phyloP scores from a whole-genome alignment of 2,113 vertebrate genomes.

The Ictalurus punctatus region DNA sequence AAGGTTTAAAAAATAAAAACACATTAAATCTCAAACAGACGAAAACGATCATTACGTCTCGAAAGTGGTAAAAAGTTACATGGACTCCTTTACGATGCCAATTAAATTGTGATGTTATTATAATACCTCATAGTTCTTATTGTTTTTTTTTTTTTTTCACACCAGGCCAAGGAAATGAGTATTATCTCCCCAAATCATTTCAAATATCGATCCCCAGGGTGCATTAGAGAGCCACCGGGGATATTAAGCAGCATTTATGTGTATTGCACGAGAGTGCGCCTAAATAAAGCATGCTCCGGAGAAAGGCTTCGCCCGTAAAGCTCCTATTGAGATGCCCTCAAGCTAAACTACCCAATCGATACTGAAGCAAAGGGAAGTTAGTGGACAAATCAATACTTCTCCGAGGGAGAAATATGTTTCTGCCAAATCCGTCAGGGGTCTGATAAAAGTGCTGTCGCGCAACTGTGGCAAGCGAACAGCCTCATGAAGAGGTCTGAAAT shows the following conservation, averaged over 20 bases:
- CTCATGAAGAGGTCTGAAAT: background rate
- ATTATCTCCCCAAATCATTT: conserved; percentile 22
- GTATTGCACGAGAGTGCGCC: background rate
- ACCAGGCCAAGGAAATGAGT: background rate
- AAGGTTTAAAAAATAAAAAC: background rate
- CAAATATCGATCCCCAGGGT: conserved; percentile 4
- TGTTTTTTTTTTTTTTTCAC: background rate
- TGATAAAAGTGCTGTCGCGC: conserved; percentile 11
- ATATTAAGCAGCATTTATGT: conserved; percentile 23
- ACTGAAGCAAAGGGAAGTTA: conserved; percentile 40
- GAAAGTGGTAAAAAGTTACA: background rate
- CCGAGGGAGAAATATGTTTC: conserved; percentile 42
- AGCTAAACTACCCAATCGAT: conserved; percentile 43
- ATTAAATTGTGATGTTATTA: conserved; percentile 1
- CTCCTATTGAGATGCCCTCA: conserved; percentile 38
- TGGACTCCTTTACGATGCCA: background rate
- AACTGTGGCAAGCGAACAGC: background rate
- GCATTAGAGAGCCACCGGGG: conserved; percentile 17
- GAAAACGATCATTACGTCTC: background rate
- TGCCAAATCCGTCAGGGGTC: conserved; percentile 39
- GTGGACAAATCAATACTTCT: conserved; percentile 42
- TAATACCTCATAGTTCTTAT: background rate
- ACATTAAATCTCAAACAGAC: background rate
- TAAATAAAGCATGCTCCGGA: conserved; percentile 35
- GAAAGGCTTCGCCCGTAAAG: conserved; percentile 31